A percentile compares a stretch with the other conserved stretches of the same genome.
These are phyloP conservation scores for Linurgus olivaceus DNA, from an alignment of 2,797 vertebrate genomes.

Conservation along the genomic window DNA sequence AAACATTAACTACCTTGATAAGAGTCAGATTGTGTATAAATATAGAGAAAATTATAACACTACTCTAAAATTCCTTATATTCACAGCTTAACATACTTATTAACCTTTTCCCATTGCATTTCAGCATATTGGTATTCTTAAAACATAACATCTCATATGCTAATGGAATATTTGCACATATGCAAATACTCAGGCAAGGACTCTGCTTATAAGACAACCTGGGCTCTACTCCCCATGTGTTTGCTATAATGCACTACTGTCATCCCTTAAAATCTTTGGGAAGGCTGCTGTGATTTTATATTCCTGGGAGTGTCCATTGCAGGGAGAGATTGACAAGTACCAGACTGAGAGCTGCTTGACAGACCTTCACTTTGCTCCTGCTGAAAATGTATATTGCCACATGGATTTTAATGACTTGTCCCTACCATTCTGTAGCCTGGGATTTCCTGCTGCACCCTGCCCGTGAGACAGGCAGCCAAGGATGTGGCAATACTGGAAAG, in stretches of 20 bases:
- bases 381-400: neutral
- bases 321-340: neutral
- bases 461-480: accelerated
- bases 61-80: neutral
- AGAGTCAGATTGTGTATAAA: neutral
- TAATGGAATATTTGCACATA: neutral
- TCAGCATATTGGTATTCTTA: neutral
- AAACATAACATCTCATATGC: neutral
- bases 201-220: neutral
- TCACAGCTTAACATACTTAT: neutral
- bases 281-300: neutral
- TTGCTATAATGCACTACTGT: neutral
- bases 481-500: neutral
- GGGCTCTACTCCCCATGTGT: neutral
- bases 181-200: neutral
- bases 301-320: neutral
- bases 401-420: neutral
- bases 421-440: neutral
- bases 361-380: neutral
- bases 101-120: neutral
- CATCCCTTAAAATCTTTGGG: neutral
- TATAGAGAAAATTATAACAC: neutral
- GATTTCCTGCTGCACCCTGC: neutral
- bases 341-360: neutral
- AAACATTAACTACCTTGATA: neutral